These are phyloP conservation scores for Polydesmus complanatus DNA, from an alignment of 2,888 invertebrate genomes.

Conservation along the genomic window DNA sequence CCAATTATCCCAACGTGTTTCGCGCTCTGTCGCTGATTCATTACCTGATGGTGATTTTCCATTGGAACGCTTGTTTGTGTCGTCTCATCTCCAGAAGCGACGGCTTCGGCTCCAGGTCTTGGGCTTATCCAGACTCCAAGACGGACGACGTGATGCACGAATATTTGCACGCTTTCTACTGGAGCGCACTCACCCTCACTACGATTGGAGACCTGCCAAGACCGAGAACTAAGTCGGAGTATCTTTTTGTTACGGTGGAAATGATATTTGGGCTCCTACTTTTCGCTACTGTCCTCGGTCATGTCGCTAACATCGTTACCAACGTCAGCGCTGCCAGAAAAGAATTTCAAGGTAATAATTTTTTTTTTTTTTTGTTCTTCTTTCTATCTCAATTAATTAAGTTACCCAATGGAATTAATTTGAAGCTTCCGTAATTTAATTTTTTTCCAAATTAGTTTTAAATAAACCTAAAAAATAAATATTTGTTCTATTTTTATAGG, in stretches of 20 bases:
- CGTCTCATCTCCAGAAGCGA: conserved; percentile 92
- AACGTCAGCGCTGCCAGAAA: conserved; percentile 92
- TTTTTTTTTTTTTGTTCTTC: too few species aligned
- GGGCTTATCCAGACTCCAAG: conserved; percentile 42
- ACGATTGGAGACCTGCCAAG: conserved; percentile 85
- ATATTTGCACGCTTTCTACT: conserved; percentile 95
- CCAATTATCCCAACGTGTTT: conserved; percentile 96
- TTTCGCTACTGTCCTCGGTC: conserved; percentile 90
- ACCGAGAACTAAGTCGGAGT: conserved; percentile 85
- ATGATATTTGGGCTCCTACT: conserved; percentile 84
- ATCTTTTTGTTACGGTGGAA: conserved; percentile 88
- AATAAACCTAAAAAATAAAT: too few species aligned
- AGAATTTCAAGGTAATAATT: conserved; percentile 97
- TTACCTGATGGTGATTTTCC: conserved; percentile 94
- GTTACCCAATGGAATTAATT: too few species aligned
- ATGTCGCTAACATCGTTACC: conserved; percentile 96
- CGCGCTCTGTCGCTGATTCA: conserved; percentile 42
- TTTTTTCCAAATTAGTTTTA: too few species aligned
- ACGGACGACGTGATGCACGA: conserved; percentile 67
- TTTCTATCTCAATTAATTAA: too few species aligned
- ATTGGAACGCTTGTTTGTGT: conserved; percentile 99
- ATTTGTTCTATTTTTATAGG: too few species aligned
- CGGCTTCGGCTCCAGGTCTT: conserved; percentile 83
- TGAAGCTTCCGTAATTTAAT: too few species aligned
- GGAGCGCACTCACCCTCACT: conserved; percentile 91